Base-by-base conservation (phyloP, 1,140 invertebrate species). In the Drosophila pseudoobscura region DNA sequence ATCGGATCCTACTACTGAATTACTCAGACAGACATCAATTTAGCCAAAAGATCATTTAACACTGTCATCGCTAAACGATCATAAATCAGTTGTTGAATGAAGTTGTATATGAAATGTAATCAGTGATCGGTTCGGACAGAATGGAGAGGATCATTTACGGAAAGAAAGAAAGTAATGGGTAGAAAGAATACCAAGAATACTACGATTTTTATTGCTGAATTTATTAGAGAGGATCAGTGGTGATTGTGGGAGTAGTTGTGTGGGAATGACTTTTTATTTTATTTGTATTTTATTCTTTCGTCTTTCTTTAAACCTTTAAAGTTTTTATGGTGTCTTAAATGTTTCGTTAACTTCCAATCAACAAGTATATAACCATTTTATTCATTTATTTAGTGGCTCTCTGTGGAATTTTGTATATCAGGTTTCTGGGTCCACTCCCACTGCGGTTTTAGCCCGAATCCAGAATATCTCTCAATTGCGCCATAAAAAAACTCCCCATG, bases 401-500 rank as follows among this genome's bases (percentile, higher is more conserved):
- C 4, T 3, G 35, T 8, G 9, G 35, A 13, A 39, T 39, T 31
- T 31, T 31, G 1, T 31, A 1, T 31, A 31, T 31, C 35, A 39
- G 35, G 35, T 35, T 53, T n/a, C 24, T 24, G 24, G 24, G 24
- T 17, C 50, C 56, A 5, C 24, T 26, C 24, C 24, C 24, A 5
- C 24, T 5, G 24, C 4, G 24, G 24, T 26, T 50, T 69, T 69
- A 69, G 66, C 66, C 66, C 63, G 66, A 69, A 70, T 69, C 66
- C 50, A 50, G 69, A 70, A 70, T 75, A 52, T 54, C 61, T 58
- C 61, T 58, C 53, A 74, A 74, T 74, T 74, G 53, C 45, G 70
- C 60, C 70, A 75, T 85, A 77, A 85, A 73, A 65, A 5, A 13
- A 39, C 80, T 68, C 80, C 57, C 68, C 80, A 80, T 65, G 80